phyloP scores from a whole-genome alignment of 2,113 vertebrate genomes.

The Xiphorhynchus elegans region DNA sequence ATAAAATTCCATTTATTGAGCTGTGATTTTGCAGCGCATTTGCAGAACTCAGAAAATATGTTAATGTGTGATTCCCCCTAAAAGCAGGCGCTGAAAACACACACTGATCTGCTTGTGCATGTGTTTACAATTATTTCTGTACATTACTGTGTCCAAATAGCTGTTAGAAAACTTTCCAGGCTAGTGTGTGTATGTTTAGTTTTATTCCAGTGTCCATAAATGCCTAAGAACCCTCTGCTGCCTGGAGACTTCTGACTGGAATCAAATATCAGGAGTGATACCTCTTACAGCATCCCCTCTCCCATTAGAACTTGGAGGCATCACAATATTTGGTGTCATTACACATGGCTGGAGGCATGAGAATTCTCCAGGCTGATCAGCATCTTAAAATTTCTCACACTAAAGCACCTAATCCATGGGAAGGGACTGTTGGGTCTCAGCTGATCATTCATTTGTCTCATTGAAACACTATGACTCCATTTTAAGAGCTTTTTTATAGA shows the following conservation, averaged over 20 bases:
- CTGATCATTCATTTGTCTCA: conserved; percentile 70
- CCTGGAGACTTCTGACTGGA: neutral
- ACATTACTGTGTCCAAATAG: conserved; percentile 23
- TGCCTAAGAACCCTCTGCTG: neutral
- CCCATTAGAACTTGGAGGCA: conserved; percentile 4
- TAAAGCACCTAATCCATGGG: conserved; percentile 4
- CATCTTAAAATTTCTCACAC: conserved; percentile 46
- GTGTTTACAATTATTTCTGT: conserved; percentile 57
- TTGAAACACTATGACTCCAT: conserved; percentile 75
- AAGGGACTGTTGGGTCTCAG: neutral
- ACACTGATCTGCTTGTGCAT: conserved; percentile 12
- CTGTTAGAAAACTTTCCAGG: conserved; percentile 17
- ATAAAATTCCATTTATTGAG: conserved; percentile 16
- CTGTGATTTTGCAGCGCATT: neutral
- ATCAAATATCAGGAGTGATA: neutral
- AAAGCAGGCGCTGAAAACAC: neutral
- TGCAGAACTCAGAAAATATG: conserved; percentile 1
- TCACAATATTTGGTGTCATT: neutral
- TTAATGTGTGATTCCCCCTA: neutral
- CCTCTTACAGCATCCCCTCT: neutral
- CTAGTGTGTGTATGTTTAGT: neutral
- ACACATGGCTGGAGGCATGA: neutral
- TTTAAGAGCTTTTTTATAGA: conserved; percentile 87
- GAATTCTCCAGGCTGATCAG: conserved; percentile 25
- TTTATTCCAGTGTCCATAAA: conserved; percentile 45